Conservation (phyloP, 2,797 vertebrate genomes). For the Hafferia zeledoni region DNA sequence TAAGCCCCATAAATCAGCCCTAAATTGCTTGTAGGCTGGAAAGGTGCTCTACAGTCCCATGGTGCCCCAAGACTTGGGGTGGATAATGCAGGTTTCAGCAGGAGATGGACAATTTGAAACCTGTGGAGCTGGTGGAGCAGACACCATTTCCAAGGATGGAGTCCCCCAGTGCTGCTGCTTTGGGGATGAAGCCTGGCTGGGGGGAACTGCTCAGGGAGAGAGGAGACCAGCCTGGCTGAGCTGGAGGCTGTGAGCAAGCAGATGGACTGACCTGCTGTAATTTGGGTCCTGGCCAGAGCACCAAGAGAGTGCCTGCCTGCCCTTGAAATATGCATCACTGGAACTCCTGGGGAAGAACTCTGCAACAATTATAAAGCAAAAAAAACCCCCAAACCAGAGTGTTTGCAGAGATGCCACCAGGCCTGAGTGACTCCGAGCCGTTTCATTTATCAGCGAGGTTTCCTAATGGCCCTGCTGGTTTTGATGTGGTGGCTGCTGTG, state of each 20-base stretch:
- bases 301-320: not conserved
- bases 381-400: not conserved
- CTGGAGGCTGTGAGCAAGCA: not conserved
- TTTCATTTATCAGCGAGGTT: not conserved
- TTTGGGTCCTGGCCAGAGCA: not conserved
- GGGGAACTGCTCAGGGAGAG: accelerated
- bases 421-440: accelerated
- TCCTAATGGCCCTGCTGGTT: not conserved
- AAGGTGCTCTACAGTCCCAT: not conserved
- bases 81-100: not conserved
- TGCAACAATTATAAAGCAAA: not conserved
- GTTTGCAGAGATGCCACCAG: not conserved
- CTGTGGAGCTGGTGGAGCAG: not conserved
- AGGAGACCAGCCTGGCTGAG: not conserved
- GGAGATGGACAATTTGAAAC: not conserved
- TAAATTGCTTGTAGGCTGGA: not conserved
- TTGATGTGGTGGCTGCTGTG: not conserved
- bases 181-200: not conserved
- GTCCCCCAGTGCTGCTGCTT: not conserved
- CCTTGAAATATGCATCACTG: not conserved
- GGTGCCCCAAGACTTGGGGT: accelerated
- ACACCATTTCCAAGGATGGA: not conserved
- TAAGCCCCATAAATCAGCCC: not conserved
- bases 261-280: not conserved
- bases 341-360: not conserved